Evolutionary conservation across 1,140 invertebrate genomes (phyloP), one percentile per base, ranked within the genome.

Genomic region (Scaptomyza pallida): DNA sequence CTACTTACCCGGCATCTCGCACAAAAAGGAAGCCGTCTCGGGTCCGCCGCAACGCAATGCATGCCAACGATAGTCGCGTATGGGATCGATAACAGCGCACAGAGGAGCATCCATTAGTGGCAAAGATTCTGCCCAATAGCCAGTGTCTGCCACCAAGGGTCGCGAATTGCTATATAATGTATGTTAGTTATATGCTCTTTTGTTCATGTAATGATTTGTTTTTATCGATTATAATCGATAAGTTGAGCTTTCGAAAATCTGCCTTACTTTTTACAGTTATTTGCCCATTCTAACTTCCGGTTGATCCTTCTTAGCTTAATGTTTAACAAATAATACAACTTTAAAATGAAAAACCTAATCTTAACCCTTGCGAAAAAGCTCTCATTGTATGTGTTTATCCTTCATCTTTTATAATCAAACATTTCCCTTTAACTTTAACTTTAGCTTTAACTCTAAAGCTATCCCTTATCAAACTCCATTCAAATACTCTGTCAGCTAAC

Each of bases 21-120:
- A 95, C 45, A 95, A 94, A 85, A 95, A 95, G 15, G 95, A 94
- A 2, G 95, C 95, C 0, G 94, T 93, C 60, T 94, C 94, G 0
- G 94, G 94, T n/a, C 95, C 95, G 1, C 94, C 95, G 72, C 95
- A 95, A 8, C 94, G 93, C 13, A 94, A 91, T 0, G 94, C 93
- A 73, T 94, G 93, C 95, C 95, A 95, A 54, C 94, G 93, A 86
- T 94, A 95, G 86, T 95, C 95, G 1, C 93, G 93, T 2, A 94
- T 93, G 8, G 95, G 95, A 86, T 95, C 94, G 43, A 94, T 93
- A 3, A 94, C 94, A 1, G 94, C 94, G 76, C 95, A 95, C 1
- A 95, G 91, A 0, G 94, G 93, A 0, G 93, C 92, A 40, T 92
- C 91, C 55, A 90, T 91, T 26, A 91, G 64, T 0, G 93, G 92